Conservation (phyloP, 2,797 vertebrate genomes). For the Hapalemur alaotrensis region DNA sequence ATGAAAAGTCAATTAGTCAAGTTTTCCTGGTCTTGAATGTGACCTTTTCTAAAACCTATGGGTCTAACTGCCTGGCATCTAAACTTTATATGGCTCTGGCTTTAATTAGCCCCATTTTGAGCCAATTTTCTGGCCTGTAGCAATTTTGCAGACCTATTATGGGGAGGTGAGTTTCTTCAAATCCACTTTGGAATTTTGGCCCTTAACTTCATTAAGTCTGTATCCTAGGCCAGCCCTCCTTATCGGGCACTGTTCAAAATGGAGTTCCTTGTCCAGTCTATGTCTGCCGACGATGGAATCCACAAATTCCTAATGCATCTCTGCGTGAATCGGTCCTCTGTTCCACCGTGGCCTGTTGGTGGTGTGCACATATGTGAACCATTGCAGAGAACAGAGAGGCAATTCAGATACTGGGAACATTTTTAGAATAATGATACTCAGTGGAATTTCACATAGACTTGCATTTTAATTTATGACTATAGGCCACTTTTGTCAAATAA, state of each 20-base stretch:
- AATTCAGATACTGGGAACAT: constrained; percentile 83
- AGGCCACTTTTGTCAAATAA: constrained; percentile 79
- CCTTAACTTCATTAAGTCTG: not conserved
- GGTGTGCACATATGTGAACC: constrained; percentile 81
- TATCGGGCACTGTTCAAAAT: constrained; percentile 23
- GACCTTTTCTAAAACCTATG: constrained; percentile 31
- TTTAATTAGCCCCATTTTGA: constrained; percentile 41
- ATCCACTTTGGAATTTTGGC: not conserved
- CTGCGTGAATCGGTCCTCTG: constrained; percentile 81
- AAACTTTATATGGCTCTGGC: constrained; percentile 6
- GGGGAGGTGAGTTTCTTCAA: constrained; percentile 17
- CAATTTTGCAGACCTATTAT: constrained; percentile 6
- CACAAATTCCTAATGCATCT: constrained; percentile 76
- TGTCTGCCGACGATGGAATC: constrained; percentile 29
- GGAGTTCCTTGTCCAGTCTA: constrained; percentile 11
- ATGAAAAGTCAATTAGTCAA: constrained; percentile 27
- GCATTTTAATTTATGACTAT: constrained; percentile 78
- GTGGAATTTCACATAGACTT: constrained; percentile 81
- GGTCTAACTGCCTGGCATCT: not conserved
- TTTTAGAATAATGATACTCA: constrained; percentile 81
- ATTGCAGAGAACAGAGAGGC: constrained; percentile 84
- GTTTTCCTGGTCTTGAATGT: not conserved
- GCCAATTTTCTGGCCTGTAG: not conserved
- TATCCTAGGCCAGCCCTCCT: not conserved
- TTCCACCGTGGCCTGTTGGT: constrained; percentile 73